These are phyloP conservation scores for Musca domestica DNA, from an alignment of 1,140 invertebrate genomes.

Conservation along the genomic window DNA sequence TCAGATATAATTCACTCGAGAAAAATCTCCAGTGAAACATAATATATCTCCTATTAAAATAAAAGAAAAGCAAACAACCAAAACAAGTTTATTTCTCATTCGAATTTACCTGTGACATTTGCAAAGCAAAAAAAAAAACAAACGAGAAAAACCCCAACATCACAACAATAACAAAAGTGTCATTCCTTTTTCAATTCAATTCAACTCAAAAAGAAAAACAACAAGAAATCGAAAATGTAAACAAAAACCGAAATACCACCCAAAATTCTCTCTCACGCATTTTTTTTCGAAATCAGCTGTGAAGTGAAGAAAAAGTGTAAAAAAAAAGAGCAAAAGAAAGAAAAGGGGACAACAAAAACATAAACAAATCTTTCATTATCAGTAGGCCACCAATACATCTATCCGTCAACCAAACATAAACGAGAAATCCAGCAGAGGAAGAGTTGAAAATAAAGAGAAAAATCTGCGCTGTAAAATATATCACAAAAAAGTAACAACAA, in stretches of 20 bases:
- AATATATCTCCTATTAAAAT: too few relatives aligned
- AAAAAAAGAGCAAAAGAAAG: background rate
- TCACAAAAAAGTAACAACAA: background rate
- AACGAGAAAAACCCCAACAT: too few relatives aligned
- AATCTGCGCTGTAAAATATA: conserved; percentile 3
- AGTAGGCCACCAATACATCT: background rate
- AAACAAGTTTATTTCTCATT: too few relatives aligned
- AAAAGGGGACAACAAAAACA: conserved; percentile 4
- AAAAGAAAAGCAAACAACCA: too few relatives aligned
- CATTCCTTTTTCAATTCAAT: too few relatives aligned
- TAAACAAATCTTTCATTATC: conserved; percentile 15
- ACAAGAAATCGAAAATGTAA: background rate
- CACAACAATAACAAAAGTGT: too few relatives aligned
- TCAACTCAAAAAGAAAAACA: too few relatives aligned
- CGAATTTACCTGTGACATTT: too few relatives aligned
- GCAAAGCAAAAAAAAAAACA: too few relatives aligned
- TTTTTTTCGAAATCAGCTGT: conserved; percentile 10
- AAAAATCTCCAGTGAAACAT: too few relatives aligned
- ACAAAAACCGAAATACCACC: background rate
- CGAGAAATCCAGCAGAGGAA: background rate
- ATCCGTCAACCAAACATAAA: background rate
- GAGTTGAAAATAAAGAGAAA: background rate
- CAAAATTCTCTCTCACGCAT: background rate
- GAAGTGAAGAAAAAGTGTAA: background rate
- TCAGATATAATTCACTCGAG: too few relatives aligned